These are phyloP conservation scores for Gymnorhina tibicen DNA, from an alignment of 2,113 vertebrate species.

Conservation along the genomic window DNA sequence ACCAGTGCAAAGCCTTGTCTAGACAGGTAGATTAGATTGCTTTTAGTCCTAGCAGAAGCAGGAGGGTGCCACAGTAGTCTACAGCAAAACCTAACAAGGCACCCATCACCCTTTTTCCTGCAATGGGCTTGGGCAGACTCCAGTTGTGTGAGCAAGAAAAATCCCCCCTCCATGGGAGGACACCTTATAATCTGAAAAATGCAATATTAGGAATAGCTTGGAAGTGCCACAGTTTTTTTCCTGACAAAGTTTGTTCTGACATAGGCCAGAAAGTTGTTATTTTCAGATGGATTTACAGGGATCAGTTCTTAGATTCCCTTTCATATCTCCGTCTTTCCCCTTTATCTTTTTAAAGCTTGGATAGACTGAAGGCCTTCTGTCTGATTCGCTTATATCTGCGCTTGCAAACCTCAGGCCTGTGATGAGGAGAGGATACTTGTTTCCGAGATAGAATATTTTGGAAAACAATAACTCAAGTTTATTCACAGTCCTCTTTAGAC, in stretches of 20 bases:
- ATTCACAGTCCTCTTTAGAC: not conserved
- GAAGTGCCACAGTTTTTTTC: not conserved
- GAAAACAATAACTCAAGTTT: not conserved
- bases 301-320: conserved; percentile 42
- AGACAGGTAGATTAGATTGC: conserved; percentile 64
- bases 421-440: not conserved
- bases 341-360: conserved; percentile 54
- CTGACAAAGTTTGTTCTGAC: conserved; percentile 20
- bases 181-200: not conserved
- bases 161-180: not conserved
- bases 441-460: not conserved
- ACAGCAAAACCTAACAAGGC: not conserved
- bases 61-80: not conserved
- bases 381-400: not conserved
- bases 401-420: conserved; percentile 3
- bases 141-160: not conserved
- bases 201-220: not conserved
- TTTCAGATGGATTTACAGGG: conserved; percentile 47
- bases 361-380: conserved; percentile 37
- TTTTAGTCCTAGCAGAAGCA: conserved; percentile 5
- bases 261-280: conserved; percentile 38
- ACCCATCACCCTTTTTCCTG: not conserved
- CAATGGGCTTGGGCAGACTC: not conserved
- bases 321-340: conserved; percentile 16
- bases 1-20: conserved; percentile 50